Evolutionary conservation across 1,140 invertebrate genomes (phyloP).

Genomic region (Drosophila ironensis): DNA sequence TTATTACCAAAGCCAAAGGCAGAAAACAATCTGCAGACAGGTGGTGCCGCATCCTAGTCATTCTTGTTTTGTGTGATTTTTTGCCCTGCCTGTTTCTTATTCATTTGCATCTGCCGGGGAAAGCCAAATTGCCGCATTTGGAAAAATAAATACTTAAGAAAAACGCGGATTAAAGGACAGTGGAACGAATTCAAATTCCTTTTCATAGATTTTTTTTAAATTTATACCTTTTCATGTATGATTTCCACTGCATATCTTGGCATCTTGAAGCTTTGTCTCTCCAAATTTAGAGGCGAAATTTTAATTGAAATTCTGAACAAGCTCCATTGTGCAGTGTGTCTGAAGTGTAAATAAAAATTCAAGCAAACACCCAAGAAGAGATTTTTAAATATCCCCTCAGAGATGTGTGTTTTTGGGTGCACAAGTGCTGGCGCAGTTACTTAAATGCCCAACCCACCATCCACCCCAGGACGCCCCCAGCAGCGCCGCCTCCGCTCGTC

Average conservation of each 20-base stretch:
- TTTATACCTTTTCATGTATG: no score
- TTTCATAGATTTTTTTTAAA: neutral
- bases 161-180: conserved; percentile 36
- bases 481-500: conserved; percentile 13
- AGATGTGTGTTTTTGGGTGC: conserved; percentile 19
- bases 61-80: neutral
- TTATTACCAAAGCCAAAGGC: conserved; percentile 52
- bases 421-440: conserved; percentile 67
- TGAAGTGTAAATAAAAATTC: conserved; percentile 34
- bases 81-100: conserved; percentile 5
- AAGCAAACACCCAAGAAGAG: conserved; percentile 13
- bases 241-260: no score
- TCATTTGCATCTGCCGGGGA: conserved; percentile 34
- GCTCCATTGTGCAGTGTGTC: conserved; percentile 17
- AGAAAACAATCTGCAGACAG: conserved; percentile 49
- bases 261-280: no score
- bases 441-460: conserved; percentile 40
- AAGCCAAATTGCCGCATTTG: conserved; percentile 73
- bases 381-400: conserved; percentile 67
- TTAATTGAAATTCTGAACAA: no score
- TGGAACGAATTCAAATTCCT: conserved; percentile 10
- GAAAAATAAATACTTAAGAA: conserved; percentile 44
- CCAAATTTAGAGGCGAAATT: no score
- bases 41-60: conserved; percentile 33
- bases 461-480: neutral